Conservation (phyloP, 2,888 invertebrate species). For the Trichogramma dendrolimi region DNA sequence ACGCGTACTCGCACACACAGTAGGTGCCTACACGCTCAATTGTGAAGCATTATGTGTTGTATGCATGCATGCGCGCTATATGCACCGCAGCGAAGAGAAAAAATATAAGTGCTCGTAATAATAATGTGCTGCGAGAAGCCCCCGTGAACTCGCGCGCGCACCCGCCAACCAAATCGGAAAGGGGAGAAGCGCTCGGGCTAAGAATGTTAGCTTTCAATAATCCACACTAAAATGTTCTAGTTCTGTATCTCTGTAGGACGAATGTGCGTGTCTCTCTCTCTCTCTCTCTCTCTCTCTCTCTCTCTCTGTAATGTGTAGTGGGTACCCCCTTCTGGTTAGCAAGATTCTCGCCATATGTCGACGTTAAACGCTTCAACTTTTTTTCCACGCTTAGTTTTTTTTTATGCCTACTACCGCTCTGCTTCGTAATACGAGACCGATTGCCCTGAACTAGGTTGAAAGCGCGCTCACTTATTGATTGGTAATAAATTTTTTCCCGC, state of each 20-base stretch:
- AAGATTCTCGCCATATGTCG: constrained; percentile 32
- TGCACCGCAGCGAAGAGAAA: neutral
- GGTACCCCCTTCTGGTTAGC: constrained; percentile 4
- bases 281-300: constrained; percentile 3
- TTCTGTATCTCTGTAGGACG: neutral
- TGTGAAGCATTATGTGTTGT: too few species aligned
- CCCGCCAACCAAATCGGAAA: neutral
- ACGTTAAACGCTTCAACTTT: constrained; percentile 18
- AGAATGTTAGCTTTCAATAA: constrained; percentile 31
- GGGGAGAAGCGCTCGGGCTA: constrained; percentile 10
- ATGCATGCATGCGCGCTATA: too few species aligned
- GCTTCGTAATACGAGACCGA: too few species aligned
- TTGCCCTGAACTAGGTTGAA: too few species aligned
- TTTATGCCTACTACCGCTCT: too few species aligned
- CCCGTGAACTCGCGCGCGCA: constrained; percentile 12
- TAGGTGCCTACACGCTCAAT: too few species aligned
- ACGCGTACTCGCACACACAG: too few species aligned
- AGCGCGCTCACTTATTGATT: too few species aligned
- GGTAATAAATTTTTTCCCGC: too few species aligned
- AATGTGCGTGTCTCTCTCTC: neutral
- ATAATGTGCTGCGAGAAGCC: neutral
- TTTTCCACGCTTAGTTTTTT: neutral
- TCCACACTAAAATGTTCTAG: constrained; percentile 31
- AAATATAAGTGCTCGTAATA: constrained; percentile 23
- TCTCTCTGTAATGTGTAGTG: neutral